These are phyloP conservation scores for Climacteris rufus DNA, from an alignment of 2,113 vertebrate species.

Conservation along the genomic window DNA sequence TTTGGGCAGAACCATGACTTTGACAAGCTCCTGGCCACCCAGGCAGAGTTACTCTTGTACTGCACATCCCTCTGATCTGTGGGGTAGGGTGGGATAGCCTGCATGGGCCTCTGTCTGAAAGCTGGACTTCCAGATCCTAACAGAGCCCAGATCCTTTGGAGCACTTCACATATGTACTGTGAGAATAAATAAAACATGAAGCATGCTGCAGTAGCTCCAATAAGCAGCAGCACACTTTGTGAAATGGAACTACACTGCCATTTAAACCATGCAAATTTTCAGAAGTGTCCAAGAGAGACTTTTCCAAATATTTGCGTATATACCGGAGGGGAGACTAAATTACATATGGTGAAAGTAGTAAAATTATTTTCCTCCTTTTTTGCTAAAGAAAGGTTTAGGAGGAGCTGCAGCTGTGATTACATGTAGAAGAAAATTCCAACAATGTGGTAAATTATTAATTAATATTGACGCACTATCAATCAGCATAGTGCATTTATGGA, in stretches of 20 bases:
- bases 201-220: not conserved
- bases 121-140: not conserved
- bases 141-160: not conserved
- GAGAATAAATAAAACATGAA: constrained; percentile 24
- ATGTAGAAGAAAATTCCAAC: constrained; percentile 51
- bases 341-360: not conserved
- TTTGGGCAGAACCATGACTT: not conserved
- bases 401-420: constrained; percentile 62
- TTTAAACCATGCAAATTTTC: not conserved
- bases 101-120: not conserved
- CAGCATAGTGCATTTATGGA: constrained; percentile 54
- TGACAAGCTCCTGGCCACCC: not conserved
- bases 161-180: not conserved
- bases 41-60: not conserved
- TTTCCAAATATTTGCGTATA: constrained; percentile 4
- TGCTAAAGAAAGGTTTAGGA: not conserved
- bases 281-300: not conserved
- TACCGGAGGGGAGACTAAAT: not conserved
- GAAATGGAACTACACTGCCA: not conserved
- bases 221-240: not conserved
- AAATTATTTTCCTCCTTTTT: not conserved
- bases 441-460: constrained; percentile 71
- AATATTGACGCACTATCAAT: constrained; percentile 62
- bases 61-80: not conserved
- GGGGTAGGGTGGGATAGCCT: not conserved